These are phyloP conservation scores for Neodontobutis hainanensis DNA, from an alignment of 2,113 vertebrate genomes.

Conservation along the genomic window DNA sequence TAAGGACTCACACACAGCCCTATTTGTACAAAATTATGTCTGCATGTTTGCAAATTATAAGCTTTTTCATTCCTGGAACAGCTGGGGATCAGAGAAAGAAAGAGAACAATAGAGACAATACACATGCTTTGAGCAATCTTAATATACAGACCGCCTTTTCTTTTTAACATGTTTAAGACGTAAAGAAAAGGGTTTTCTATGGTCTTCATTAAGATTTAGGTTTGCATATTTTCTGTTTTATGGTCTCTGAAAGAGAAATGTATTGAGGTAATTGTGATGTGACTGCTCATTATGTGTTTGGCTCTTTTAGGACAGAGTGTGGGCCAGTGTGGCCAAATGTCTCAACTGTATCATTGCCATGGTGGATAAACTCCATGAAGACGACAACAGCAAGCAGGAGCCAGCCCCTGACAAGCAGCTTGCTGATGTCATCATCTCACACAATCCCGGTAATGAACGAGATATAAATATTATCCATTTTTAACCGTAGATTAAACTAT, in stretches of 20 bases:
- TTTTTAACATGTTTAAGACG: slow-evolving; percentile 9
- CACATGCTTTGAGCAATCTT: slow-evolving; percentile 30
- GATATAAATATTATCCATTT: too few relatives aligned
- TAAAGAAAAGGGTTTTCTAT: background rate
- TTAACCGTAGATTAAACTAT: background rate
- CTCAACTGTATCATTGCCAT: slow-evolving; percentile 94
- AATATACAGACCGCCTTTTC: slow-evolving; percentile 34
- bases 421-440: slow-evolving; percentile 80
- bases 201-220: background rate
- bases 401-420: slow-evolving; percentile 68
- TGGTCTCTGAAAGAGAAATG: background rate
- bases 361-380: slow-evolving; percentile 91
- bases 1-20: slow-evolving; percentile 4
- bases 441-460: slow-evolving; percentile 81
- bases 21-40: background rate
- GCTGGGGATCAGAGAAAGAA: slow-evolving; percentile 21
- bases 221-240: background rate
- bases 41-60: background rate
- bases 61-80: slow-evolving; percentile 6
- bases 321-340: slow-evolving; percentile 93
- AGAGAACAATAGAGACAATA: slow-evolving; percentile 30
- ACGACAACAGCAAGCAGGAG: slow-evolving; percentile 71
- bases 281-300: slow-evolving; percentile 47
- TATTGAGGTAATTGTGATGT: slow-evolving; percentile 3
- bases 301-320: slow-evolving; percentile 93